Evolutionary conservation across 2,797 vertebrate species (phyloP).

Genomic region (Microctenopoma lineatum): DNA sequence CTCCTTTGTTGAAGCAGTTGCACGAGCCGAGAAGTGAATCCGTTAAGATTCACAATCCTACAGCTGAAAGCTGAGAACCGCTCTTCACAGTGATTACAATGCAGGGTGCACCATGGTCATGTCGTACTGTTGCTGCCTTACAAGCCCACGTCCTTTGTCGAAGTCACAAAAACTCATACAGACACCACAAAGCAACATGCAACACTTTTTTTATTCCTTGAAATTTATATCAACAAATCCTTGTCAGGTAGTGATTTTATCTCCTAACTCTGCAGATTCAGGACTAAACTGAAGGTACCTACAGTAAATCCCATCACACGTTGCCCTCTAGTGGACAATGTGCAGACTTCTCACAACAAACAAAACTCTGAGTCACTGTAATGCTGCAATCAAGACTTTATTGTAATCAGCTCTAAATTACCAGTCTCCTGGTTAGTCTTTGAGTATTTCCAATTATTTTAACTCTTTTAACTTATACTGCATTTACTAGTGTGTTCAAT

Average conservation of each 20-base stretch:
- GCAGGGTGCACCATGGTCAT: constrained; percentile 2
- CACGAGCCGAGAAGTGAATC: constrained; percentile 28
- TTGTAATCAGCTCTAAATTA: not conserved
- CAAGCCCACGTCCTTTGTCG: not conserved
- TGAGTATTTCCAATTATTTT: not conserved
- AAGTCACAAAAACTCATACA: not conserved
- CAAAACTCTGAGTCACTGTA: not conserved
- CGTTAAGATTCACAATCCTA: constrained; percentile 34
- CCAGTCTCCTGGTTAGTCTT: not conserved
- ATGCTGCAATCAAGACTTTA: not conserved
- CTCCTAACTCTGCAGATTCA: constrained; percentile 28
- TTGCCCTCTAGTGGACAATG: constrained; percentile 68
- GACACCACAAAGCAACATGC: not conserved
- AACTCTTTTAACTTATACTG: no score
- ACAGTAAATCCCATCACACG: constrained; percentile 22
- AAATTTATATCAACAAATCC: constrained; percentile 1
- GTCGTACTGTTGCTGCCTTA: not conserved
- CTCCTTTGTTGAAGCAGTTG: constrained; percentile 38
- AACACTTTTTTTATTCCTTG: not conserved
- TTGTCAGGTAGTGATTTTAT: constrained; percentile 5
- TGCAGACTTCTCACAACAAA: not conserved
- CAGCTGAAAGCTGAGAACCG: constrained; percentile 33
- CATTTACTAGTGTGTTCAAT: not conserved
- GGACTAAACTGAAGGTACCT: not conserved
- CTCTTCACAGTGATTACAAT: constrained; percentile 7